Evolutionary conservation across 2,888 invertebrate genomes (phyloP).

Genomic region (Artemia sinica): DNA sequence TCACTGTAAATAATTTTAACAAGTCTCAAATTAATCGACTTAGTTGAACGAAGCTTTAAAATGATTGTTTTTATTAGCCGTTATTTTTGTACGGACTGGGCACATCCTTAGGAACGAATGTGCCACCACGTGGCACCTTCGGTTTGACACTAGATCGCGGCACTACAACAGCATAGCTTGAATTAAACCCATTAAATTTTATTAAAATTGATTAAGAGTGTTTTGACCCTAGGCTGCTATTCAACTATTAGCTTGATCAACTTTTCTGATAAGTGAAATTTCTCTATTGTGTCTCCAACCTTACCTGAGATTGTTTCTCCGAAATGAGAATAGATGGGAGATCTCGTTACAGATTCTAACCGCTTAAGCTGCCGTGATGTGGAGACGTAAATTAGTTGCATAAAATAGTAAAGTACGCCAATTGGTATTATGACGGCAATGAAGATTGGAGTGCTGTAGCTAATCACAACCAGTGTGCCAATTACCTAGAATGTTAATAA

Average conservation of each 20-base stretch:
- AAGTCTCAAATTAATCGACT: no score
- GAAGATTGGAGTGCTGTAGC: constrained; percentile 30
- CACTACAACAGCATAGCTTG: no score
- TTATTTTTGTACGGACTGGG: no score
- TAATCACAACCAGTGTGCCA: constrained; percentile 29
- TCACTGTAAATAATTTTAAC: no score
- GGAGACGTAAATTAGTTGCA: constrained; percentile 36
- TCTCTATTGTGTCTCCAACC: background rate
- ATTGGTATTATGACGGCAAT: constrained; percentile 30
- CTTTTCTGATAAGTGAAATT: background rate
- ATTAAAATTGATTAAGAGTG: background rate
- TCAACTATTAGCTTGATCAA: background rate
- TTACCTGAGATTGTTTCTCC: constrained; percentile 33
- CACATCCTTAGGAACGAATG: no score
- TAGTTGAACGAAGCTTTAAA: no score
- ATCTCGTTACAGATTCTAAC: constrained; percentile 37
- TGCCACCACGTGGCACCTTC: no score
- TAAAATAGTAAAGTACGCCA: constrained; percentile 29
- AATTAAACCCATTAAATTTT: no score
- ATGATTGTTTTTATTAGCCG: no score
- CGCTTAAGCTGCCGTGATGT: constrained; percentile 40
- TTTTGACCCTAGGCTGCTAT: background rate
- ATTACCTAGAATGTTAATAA: constrained; percentile 26
- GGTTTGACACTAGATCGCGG: no score
- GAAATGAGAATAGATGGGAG: constrained; percentile 41